Evolutionary conservation across 2,113 vertebrate genomes (phyloP), one percentile per base, ranked within the genome.

Genomic region (Bolborhynchus lineola): DNA sequence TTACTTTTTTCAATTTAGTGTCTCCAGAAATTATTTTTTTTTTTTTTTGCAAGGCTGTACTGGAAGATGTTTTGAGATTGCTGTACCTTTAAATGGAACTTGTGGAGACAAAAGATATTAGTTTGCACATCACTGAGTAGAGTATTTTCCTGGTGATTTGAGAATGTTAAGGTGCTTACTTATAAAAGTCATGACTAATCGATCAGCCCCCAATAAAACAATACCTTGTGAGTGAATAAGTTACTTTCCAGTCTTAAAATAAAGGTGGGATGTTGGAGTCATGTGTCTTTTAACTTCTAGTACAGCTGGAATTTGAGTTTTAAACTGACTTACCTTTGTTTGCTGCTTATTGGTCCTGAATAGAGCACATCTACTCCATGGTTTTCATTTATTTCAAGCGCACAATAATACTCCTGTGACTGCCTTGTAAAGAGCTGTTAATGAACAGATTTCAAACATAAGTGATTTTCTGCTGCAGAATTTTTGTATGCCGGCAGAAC

Each of bases 181-280:
- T 95, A 91, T 20, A 53, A 65, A 96, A 92, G 62, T 60, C 47
- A 47, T 55, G 92, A 93, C 35, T 69, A 26, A 76, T 92, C 60
- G 23, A 87, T 89, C 85, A 55, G 67, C 53, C 46, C 77, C n/a
- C 69, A 77, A 47, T 91, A 63, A 87, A 95, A 97, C 7, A 20
- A 92, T 95, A 88, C 53, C 81, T 95, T 57, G 14, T 79, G 77
- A 90, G 55, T 82, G 57, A 93, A 76, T 46, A 95, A 94, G 92
- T 71, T 77, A 72, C 64, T 80, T 97, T 89, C 53, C 82, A 68
- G 12, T 84, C 79, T 92, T 96, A 97, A 96, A 97, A 97, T 97
- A 96, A 97, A 95, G 67, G 71, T 71, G 75, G 50, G 64, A 78
- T 93, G 57, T 86, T 42, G 46, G 83, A 92, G 63, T 96, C 88